phyloP scores from a whole-genome alignment of 2,888 invertebrate species.

The Arctia plantaginis region DNA sequence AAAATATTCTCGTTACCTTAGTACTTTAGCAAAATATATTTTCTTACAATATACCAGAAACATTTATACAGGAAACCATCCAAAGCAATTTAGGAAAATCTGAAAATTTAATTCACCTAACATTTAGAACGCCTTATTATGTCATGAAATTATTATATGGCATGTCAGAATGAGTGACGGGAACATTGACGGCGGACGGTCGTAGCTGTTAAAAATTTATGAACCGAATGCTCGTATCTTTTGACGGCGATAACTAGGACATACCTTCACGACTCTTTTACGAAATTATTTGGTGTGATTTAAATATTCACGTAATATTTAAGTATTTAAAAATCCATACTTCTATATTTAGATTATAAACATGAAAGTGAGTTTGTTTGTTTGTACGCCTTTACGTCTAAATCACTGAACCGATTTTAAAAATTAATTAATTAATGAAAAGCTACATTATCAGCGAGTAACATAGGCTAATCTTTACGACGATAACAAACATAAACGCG shows the following conservation, averaged over 20 bases:
- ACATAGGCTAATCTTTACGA: too few relatives aligned
- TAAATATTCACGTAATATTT: conserved; percentile 1
- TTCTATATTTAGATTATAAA: too few relatives aligned
- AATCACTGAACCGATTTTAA: too few relatives aligned
- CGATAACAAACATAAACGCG: too few relatives aligned
- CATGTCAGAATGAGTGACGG: conserved; percentile 56
- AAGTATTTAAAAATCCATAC: too few relatives aligned
- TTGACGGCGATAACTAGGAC: conserved; percentile 42
- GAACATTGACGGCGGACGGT: conserved; percentile 48
- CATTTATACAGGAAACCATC: not conserved
- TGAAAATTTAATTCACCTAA: conserved; percentile 37
- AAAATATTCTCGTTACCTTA: not conserved
- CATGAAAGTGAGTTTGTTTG: too few relatives aligned
- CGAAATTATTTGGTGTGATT: conserved; percentile 31
- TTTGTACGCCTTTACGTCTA: too few relatives aligned
- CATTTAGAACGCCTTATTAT: conserved; percentile 33
- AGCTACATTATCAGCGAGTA: too few relatives aligned
- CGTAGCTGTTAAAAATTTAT: conserved; percentile 54
- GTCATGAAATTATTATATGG: conserved; percentile 57
- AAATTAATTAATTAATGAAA: too few relatives aligned
- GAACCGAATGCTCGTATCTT: conserved; percentile 46
- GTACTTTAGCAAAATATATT: not conserved
- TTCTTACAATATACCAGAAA: not conserved
- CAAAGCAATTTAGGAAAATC: conserved; percentile 16
- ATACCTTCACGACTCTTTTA: conserved; percentile 48